Conservation (phyloP, 2,113 vertebrate species). For the Sphyrna mokarran region DNA sequence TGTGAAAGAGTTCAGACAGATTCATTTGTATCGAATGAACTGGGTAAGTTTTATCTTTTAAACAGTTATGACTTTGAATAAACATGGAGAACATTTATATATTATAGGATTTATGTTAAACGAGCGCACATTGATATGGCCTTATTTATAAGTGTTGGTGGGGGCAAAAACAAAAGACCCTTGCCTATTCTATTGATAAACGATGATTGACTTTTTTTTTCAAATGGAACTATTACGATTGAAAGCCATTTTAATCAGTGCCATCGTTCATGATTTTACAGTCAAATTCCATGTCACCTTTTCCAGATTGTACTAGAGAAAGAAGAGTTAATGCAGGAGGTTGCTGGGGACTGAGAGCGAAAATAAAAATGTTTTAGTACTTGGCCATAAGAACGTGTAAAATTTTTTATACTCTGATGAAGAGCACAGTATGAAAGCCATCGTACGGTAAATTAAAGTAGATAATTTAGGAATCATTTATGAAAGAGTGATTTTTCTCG, state of each 20-base stretch:
- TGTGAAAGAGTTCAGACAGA: constrained; percentile 95
- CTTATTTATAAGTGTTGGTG: not conserved
- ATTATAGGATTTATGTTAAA: not conserved
- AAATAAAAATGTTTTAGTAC: not conserved
- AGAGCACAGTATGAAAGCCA: not conserved
- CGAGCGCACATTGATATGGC: not conserved
- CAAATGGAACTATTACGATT: not conserved
- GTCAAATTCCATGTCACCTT: not conserved
- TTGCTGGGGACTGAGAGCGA: not conserved
- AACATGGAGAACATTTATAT: not conserved
- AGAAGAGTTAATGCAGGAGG: not conserved
- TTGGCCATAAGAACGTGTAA: too few relatives aligned
- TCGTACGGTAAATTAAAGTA: not conserved
- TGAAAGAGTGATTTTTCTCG: not conserved
- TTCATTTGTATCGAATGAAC: constrained; percentile 96
- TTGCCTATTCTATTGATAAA: not conserved
- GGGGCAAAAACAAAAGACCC: not conserved
- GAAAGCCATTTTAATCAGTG: not conserved
- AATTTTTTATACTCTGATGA: not conserved
- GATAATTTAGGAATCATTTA: not conserved
- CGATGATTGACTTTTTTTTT: not conserved
- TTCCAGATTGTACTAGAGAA: not conserved
- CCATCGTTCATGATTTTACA: not conserved
- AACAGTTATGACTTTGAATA: not conserved
- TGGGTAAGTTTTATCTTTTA: constrained; percentile 62